Evolutionary conservation across 2,113 vertebrate species (phyloP).

Genomic region (Ptyas mucosa): DNA sequence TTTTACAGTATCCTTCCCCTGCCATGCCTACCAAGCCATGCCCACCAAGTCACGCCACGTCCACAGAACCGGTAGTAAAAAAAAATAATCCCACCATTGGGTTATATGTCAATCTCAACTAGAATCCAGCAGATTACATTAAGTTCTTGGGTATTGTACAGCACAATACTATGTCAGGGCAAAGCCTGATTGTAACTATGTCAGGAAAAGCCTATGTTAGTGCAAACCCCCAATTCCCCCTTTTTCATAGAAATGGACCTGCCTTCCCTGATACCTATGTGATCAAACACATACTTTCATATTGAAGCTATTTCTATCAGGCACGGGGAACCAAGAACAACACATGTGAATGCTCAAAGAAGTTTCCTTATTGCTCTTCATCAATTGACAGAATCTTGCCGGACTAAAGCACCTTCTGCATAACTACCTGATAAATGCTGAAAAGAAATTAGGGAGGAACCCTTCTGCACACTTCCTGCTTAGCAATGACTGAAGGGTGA

Average conservation of each 20-base stretch:
- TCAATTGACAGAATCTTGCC: background rate
- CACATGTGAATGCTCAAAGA: background rate
- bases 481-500: background rate
- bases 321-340: background rate
- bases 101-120: background rate
- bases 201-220: background rate
- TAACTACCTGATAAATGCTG: background rate
- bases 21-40: no score
- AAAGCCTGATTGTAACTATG: background rate
- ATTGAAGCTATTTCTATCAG: background rate
- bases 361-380: background rate
- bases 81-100: background rate
- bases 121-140: background rate
- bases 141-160: background rate
- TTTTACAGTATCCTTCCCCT: no score
- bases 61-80: no score
- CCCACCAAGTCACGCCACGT: no score
- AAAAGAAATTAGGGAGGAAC: background rate
- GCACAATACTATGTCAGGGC: background rate
- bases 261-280: background rate
- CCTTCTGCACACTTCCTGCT: background rate
- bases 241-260: background rate
- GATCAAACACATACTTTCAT: background rate
- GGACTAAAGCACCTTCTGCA: background rate
- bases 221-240: rapidly evolving